These are phyloP conservation scores for Nephotettix cincticeps DNA, from an alignment of 1,140 invertebrate genomes.

Conservation along the genomic window DNA sequence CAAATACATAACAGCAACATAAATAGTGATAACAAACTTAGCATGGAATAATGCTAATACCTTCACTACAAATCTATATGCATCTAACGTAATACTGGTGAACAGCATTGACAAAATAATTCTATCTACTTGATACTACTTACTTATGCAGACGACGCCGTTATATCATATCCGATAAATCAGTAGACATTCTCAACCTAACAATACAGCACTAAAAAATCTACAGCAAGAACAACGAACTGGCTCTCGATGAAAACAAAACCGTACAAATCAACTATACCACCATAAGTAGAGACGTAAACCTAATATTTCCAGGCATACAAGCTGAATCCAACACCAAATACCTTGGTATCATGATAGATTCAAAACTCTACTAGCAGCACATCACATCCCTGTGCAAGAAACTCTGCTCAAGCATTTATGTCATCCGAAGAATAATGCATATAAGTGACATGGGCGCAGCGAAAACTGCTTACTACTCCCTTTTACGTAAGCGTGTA, in stretches of 20 bases:
- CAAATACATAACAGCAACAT: no score
- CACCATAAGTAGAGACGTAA: neutral
- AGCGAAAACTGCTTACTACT: no score
- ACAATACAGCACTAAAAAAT: neutral
- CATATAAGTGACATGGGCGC: no score
- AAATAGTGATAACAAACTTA: no score
- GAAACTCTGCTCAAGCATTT: neutral
- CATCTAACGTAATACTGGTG: no score
- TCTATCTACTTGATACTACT: no score
- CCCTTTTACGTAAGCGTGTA: no score
- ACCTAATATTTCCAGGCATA: neutral
- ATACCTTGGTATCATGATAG: no score
- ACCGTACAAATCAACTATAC: neutral
- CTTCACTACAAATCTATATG: no score
- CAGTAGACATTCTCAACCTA: neutral
- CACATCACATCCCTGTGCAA: neutral
- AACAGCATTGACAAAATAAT: no score
- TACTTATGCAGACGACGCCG: neutral
- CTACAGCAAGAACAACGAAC: neutral
- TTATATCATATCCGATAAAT: neutral
- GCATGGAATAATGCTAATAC: no score
- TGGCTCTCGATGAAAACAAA: neutral
- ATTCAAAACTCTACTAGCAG: neutral
- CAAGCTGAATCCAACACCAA: neutral
- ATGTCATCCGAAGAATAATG: no score